Evolutionary conservation across 2,113 vertebrate genomes (phyloP), one percentile per base, ranked within the genome.

Genomic region (Lagopus muta): DNA sequence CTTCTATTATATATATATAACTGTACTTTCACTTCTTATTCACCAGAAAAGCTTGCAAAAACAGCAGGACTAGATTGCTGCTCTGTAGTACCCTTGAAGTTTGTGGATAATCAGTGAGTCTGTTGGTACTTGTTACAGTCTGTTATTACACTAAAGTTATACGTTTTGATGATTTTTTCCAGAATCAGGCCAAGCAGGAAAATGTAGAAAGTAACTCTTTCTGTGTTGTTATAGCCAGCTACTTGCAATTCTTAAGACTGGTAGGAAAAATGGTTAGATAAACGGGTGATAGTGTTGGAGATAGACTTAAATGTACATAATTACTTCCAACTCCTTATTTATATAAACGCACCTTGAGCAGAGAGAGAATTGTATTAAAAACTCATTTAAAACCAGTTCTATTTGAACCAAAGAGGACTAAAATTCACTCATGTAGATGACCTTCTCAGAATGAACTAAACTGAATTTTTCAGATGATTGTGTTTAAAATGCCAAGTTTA

Each of bases 381-480:
- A 75, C 4, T 4, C 42, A 40, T 11, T 28, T 70, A 6, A 71
- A 90, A 58, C 10, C 25, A 66, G 45, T 50, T 82, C 25, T 71
- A 3, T 66, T 75, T 82, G 34, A 93, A 38, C 18, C 21, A 34
- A 72, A 82, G 24, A 50, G 27, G 18, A 38, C 19, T 54, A 38
- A 55, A 11, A 22, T 40, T 81, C 43, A 50, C 18, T 90, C 16
- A 54, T 84, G 69, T 90, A 21, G 30, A 24, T 89, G 2, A 62
- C 81, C 92, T 96, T 92, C 70, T 82, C 36, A 70, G 24, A 90
- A 82, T 82, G 60, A 88, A 82, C 43, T 62, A 45, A 84, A 85
- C 34, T 57, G 71, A 48, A n/a, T 70, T 87, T 87, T 92, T 92
- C 81, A 73, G 45, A 40, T 74, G 32, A 47, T 82, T 0, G 0